Base-by-base conservation (phyloP, 2,888 invertebrate genomes). In the Griposia aprilina region DNA sequence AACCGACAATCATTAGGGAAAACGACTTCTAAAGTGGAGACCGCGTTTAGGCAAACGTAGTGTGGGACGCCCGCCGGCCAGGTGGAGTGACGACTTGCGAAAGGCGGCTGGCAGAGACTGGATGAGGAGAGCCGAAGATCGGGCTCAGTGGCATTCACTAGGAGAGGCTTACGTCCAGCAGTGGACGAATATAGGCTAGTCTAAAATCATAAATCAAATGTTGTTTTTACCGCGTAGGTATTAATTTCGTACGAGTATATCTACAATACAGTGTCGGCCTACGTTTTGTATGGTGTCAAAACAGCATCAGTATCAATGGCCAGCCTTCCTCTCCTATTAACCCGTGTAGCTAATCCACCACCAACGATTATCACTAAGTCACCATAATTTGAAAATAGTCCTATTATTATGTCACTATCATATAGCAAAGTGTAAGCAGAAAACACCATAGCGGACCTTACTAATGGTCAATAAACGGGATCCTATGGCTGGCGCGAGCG, bases 401-500 rank as follows among this genome's bases (percentile, higher is more conserved):
- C 80, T 82, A 84, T 88, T 87, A 88, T 87, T 76, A 81, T 87
- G 86, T 87, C 84, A 76, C 77, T 82, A 81, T 48, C 72, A 82
- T 87, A 84, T 68, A 87, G 82, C 81, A 86, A 79, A 88, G 87
- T 82, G 80, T 87, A 80, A 86, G 84, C 82, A 89, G 87, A 90
- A 87, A 89, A 88, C 89, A 87, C 87, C 88, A 87, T 83, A 82
- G 85, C 85, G 82, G 71, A 85, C 84, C 82, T 75, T 84, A 89
- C 88, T 93, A 93, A 93, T 92, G 93, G 93, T 87, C 92, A 88
- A 93, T 93, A 93, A 93, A 93, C 91, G 89, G 88, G 91, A 90
- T 91, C 90, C 89, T 83, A 85, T 88, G 90, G 90, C 88, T 89
- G 90, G 89, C 88, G 84, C 83, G 78, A 84, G 82, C 81, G 88